Conservation (phyloP, 2,797 vertebrate genomes). For the Tiaroga cobitis region DNA sequence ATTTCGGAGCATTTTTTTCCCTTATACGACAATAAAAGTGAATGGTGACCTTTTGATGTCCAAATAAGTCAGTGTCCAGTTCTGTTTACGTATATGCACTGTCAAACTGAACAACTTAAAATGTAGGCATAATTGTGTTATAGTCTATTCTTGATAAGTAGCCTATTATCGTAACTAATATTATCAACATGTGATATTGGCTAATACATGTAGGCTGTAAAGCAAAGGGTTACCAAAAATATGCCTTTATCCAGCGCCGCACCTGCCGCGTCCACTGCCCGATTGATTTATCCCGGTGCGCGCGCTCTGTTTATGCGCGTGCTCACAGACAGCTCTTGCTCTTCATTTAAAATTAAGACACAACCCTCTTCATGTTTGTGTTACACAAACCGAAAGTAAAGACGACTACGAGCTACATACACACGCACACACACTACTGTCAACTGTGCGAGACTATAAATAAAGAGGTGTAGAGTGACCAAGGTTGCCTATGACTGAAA, state of each 20-base stretch:
- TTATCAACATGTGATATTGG: background rate
- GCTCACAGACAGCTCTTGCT: background rate
- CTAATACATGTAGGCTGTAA: background rate
- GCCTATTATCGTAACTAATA: background rate
- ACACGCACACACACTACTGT: background rate
- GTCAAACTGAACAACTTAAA: background rate
- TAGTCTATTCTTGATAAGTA: background rate
- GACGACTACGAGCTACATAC: background rate
- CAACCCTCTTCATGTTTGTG: background rate
- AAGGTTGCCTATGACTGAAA: background rate
- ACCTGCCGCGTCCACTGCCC: background rate
- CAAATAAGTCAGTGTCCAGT: background rate
- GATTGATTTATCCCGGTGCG: background rate
- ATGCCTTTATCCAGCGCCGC: background rate
- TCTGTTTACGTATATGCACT: background rate
- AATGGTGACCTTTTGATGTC: background rate
- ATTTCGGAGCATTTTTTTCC: background rate
- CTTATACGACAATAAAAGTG: background rate
- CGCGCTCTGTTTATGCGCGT: background rate
- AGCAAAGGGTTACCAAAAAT: background rate
- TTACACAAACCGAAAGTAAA: background rate
- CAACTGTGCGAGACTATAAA: slow-evolving; percentile 1
- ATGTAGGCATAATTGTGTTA: background rate
- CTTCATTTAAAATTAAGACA: background rate
- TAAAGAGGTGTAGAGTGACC: background rate